Evolutionary conservation across 2,113 vertebrate genomes (phyloP), one percentile per base, ranked within the genome.

Genomic region (Smithornis capensis): DNA sequence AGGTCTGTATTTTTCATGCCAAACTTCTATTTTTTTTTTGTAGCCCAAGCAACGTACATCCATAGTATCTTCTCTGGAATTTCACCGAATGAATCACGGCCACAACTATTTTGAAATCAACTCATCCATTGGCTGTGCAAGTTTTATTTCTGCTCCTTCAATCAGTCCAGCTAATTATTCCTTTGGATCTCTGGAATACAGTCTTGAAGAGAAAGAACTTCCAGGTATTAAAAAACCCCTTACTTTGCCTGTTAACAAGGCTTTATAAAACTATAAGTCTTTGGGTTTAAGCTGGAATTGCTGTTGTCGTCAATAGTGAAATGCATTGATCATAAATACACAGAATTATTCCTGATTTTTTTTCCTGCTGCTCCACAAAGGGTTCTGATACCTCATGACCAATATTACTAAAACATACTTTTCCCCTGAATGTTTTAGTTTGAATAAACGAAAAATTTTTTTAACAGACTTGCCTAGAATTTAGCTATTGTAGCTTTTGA

Each of bases 1-100:
- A 93, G 27, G 4, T 81, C 63, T 95, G 45, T 67, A 49, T 91
- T 88, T 94, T 93, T 94, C 74, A 97, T 75, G 82, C 9, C n/a
- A 55, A 63, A 77, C 35, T 92, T 93, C 55, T 96, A 1, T 83
- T 92, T 97, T 93, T 97, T 57, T 93, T 97, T n/a, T n/a, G 56
- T 95, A 99, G 99, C 99, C 99, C 40, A 99, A 99, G 92, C 99
- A 99, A 94, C 98, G 99, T 31, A 99, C 99, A 53, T 99, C 99
- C 49, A 98, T 99, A 97, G 99, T 99, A n/a, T 99, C 99, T 23
- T 98, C 99, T 85, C 96, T 99, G 98, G 99, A 99, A 87, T 99
- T 98, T 95, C 99, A 99, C 84, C 98, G 98, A 97, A 97, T 98
- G 88, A 99, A 99, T 97, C 99, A 99, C 94, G 98, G 98, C 97